phyloP scores from a whole-genome alignment of 1,140 invertebrate species.

The Uloborus diversus region DNA sequence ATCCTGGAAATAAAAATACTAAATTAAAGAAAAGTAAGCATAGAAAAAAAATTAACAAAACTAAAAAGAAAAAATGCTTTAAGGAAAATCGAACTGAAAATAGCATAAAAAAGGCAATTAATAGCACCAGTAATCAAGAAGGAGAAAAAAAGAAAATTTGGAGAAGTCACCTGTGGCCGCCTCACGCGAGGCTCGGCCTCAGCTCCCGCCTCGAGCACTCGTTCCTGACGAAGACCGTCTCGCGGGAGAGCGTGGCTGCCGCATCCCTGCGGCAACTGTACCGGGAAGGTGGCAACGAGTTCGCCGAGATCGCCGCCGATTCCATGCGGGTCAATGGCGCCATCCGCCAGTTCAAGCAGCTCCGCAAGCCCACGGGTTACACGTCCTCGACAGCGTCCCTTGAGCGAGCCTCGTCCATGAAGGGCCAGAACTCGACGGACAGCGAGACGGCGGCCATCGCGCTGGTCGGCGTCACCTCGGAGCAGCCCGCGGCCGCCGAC shows the following conservation, averaged over 20 bases:
- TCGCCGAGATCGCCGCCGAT: slow-evolving; percentile 96
- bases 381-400: slow-evolving; percentile 28
- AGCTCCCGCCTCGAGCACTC: slow-evolving; percentile 60
- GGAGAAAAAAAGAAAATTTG: no score
- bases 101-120: no score
- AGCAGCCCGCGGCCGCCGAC: slow-evolving; percentile 86
- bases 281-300: slow-evolving; percentile 66
- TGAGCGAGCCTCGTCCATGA: slow-evolving; percentile 33
- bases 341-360: slow-evolving; percentile 78
- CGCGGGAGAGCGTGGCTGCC: slow-evolving; percentile 60
- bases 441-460: slow-evolving; percentile 78
- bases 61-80: no score
- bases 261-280: slow-evolving; percentile 54
- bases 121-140: no score
- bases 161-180: slow-evolving; percentile 60
- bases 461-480: slow-evolving; percentile 82
- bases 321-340: slow-evolving; percentile 95
- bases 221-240: slow-evolving; percentile 60
- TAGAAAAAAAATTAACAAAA: no score
- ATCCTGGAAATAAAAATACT: no score
- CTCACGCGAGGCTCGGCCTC: slow-evolving; percentile 58
- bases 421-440: slow-evolving; percentile 60
- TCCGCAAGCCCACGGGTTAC: slow-evolving; percentile 51
- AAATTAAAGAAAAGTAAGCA: no score
- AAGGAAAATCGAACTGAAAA: no score